Evolutionary conservation across 2,797 vertebrate species (phyloP).

Genomic region (Cichlasoma orientale): DNA sequence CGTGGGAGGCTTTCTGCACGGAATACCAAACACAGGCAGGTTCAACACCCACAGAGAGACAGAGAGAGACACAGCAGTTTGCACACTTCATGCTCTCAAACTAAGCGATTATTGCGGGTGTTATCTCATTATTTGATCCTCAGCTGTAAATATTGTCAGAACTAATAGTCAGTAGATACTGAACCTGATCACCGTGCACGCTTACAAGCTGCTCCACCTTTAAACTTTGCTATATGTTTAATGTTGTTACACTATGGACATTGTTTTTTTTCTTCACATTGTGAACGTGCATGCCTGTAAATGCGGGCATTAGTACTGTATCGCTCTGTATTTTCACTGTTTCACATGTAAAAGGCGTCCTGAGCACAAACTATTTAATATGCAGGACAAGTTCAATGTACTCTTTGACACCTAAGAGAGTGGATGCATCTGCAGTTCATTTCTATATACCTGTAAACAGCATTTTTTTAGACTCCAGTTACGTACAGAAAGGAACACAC

Average conservation of each 20-base stretch:
- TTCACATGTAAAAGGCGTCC: neutral
- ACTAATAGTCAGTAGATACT: neutral
- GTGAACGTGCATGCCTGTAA: neutral
- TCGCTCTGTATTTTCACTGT: neutral
- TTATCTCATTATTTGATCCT: conserved; percentile 9
- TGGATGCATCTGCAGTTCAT: neutral
- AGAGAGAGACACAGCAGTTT: conserved; percentile 54
- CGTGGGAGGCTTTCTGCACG: conserved; percentile 83
- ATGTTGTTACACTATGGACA: neutral
- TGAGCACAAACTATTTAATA: neutral
- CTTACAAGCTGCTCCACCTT: neutral
- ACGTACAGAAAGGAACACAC: too few species aligned
- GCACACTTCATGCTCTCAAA: conserved; percentile 53
- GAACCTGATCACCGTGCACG: neutral
- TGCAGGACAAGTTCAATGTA: too few species aligned
- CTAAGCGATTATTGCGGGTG: conserved; percentile 14
- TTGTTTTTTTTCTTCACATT: neutral
- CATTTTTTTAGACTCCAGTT: neutral
- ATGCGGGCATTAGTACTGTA: neutral
- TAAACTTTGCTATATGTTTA: neutral
- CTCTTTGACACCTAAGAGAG: too few species aligned
- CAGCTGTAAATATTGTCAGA: conserved; percentile 28
- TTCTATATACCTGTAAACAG: neutral
- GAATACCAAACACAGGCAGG: conserved; percentile 82
- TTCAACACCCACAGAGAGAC: conserved; percentile 70